Evolutionary conservation across 2,888 invertebrate genomes (phyloP), one percentile per base, ranked within the genome.

Genomic region (Cybosia mesomella): DNA sequence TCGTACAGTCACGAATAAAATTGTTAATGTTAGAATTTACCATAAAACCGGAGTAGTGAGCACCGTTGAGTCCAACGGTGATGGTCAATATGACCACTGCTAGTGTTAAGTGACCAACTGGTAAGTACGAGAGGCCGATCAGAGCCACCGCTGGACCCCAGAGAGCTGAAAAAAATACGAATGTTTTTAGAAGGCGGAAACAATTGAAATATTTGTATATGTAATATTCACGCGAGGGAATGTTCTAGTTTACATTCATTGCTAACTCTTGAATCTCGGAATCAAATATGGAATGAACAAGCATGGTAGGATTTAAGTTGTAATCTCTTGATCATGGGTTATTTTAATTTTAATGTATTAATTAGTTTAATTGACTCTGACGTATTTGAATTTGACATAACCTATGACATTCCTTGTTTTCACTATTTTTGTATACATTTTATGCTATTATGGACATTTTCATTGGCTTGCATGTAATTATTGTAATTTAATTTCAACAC

Each of bases 51-150:
- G 97, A 96, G 79, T 97, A 97, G 64, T 97, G 96, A 1, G 97
- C 97, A 0, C 97, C 96, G 81, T 98, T 98, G 4, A 97, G 95
- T 0, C 97, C 97, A 0, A 98, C 97, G 0, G 98, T 97, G 32
- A 97, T 82, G 0, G 97, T 96, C 0, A 98, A 92, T 58, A 98
- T 91, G 0, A 91, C 89, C 3, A 97, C 96, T 0, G 97, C 97
- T 11, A 96, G 78, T 1, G 90, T 86, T 2, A 96, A 86, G 73
- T 96, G 92, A 0, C 96, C 96, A 0, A 94, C 86, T 0, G 93
- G 93, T 1, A 96, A 91, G 78, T 95, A 96, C 10, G 96, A 96
- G 28, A 98, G 89, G 0, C 94, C 95, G 4, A 97, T 91, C n/a
- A 98, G 87, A 0, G 97, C 96, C 0, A 95, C 80, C 18, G 97